Evolutionary conservation across 1,140 invertebrate genomes (phyloP), one percentile per base, ranked within the genome.

Genomic region (Plutomurus gul): DNA sequence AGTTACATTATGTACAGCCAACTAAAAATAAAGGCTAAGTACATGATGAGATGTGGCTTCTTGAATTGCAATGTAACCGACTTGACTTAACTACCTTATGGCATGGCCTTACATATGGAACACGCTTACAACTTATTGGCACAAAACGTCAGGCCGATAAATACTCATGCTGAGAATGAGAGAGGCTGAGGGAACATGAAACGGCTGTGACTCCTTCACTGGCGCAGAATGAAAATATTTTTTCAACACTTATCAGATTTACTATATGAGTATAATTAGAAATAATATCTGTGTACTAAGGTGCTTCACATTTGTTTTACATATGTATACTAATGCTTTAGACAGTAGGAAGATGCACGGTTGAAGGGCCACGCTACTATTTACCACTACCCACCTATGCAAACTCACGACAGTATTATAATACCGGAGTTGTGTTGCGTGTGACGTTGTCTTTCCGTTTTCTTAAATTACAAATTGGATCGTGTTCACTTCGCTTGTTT

Each of bases 81-180:
- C 18, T 51, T n/a, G 20, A 8, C 25, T 22, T 51, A 11, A 10
- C 18, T 20, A 20, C 18, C 46, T n/a, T n/a, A n/a, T n/a, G n/a
- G n/a, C n/a, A n/a, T n/a, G n/a, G n/a, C n/a, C 18, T 18, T 49
- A 3, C 46, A 49, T 10, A 11, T 60, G 33, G 25, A 60, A 60
- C 51, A 60, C 27, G n/a, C n/a, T n/a, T n/a, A n/a, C n/a, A n/a
- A 60, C 51, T 60, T 60, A 30, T 60, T 65, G 56, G 56, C 56
- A 65, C 56, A 65, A 65, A 65, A 65, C 56, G 27, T 33, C 56
- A 65, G 36, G 56, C 36, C 56, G 27, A 65, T 65, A 65, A 65
- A 65, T 65, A 30, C 56, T 65, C 25, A 33, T 65, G 11, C n/a
- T 1, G 27, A 30, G 18, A 65, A 65, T n/a, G 11, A 43, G 10